These are phyloP conservation scores for Pelobates fuscus DNA, from an alignment of 2,113 vertebrate genomes.

Conservation along the genomic window DNA sequence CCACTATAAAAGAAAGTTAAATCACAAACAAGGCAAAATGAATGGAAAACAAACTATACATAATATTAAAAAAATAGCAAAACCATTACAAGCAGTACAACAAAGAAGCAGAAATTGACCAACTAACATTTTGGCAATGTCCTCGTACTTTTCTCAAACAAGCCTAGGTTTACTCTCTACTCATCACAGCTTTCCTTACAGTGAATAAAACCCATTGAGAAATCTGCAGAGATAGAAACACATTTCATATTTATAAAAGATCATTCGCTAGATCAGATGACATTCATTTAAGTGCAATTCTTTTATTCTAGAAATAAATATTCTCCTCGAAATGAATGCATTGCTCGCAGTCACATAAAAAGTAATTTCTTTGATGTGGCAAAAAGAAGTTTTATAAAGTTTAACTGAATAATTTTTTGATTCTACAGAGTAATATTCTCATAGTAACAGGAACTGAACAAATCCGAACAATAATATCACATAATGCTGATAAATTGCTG, in stretches of 20 bases:
- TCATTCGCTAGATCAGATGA: not conserved
- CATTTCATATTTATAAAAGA: not conserved
- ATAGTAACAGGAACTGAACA: constrained; percentile 7
- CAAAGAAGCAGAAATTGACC: too few relatives aligned
- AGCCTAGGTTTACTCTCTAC: too few relatives aligned
- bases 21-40: too few relatives aligned
- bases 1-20: too few relatives aligned
- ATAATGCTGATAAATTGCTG: constrained; percentile 41
- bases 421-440: constrained; percentile 11
- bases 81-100: too few relatives aligned
- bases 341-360: constrained; percentile 27
- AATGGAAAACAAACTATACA: too few relatives aligned
- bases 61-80: too few relatives aligned
- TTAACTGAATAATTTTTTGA: constrained; percentile 21
- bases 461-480: constrained; percentile 7
- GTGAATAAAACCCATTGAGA: too few relatives aligned
- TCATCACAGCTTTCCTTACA: too few relatives aligned
- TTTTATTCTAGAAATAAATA: constrained; percentile 30
- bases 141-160: too few relatives aligned
- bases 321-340: constrained; percentile 21
- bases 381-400: constrained; percentile 37
- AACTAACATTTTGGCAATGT: too few relatives aligned
- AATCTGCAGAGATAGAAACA: too few relatives aligned
- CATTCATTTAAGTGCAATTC: constrained; percentile 3
- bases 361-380: constrained; percentile 27